phyloP scores from a whole-genome alignment of 1,140 invertebrate species.

The Solenopsis fugax region DNA sequence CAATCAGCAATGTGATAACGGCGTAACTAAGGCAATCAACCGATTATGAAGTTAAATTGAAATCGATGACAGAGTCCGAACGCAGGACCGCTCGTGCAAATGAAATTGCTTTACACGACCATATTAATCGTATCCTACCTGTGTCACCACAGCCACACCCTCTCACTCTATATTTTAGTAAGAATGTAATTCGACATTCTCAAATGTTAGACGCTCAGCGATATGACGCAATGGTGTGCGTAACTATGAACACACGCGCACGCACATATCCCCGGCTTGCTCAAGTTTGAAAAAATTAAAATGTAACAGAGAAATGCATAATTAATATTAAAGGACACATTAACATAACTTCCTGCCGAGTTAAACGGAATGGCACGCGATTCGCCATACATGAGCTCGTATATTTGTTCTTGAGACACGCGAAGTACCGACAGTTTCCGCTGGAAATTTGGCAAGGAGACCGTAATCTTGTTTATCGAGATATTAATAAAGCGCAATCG shows the following conservation, averaged over 20 bases:
- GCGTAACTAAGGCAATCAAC: conserved; percentile 24
- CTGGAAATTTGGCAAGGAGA: conserved; percentile 58
- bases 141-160: not conserved
- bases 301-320: conserved; percentile 56
- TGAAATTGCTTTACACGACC: conserved; percentile 13
- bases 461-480: conserved; percentile 31
- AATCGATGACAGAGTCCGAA: conserved; percentile 8
- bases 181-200: not conserved
- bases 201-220: not conserved
- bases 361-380: conserved; percentile 68
- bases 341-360: conserved; percentile 69
- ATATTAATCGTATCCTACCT: conserved; percentile 22
- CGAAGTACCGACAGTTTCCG: conserved; percentile 37
- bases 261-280: not conserved
- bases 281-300: conserved; percentile 55
- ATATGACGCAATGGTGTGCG: not conserved
- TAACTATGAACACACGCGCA: conserved; percentile 16
- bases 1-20: conserved; percentile 31
- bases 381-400: conserved; percentile 30
- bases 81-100: not conserved
- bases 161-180: not conserved
- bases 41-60: conserved; percentile 47
- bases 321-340: conserved; percentile 67
- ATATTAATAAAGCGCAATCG: conserved; percentile 47
- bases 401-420: conserved; percentile 43